Conservation (phyloP, 2,888 invertebrate genomes). For the Philhelius pedissequus region DNA sequence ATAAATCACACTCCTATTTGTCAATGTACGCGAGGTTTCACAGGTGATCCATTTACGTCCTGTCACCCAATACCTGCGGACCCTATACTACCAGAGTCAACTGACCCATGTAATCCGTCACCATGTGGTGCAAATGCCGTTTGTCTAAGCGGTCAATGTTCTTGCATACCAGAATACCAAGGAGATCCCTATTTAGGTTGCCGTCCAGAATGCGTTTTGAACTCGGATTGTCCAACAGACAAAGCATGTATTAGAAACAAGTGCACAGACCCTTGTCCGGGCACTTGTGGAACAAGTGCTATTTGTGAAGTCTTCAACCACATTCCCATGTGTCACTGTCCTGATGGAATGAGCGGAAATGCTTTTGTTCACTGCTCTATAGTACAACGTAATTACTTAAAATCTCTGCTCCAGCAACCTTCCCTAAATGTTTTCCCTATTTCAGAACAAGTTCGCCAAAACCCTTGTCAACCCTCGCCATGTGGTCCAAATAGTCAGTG, state of each 20-base stretch:
- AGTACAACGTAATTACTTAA: constrained; percentile 72
- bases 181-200: constrained; percentile 85
- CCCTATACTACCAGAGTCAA: constrained; percentile 77
- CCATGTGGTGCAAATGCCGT: constrained; percentile 85
- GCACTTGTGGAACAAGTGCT: constrained; percentile 85
- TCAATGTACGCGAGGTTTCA: constrained; percentile 81
- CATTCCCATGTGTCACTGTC: constrained; percentile 86
- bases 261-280: constrained; percentile 85
- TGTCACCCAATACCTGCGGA: constrained; percentile 79
- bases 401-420: too few species aligned
- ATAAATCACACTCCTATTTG: constrained; percentile 86
- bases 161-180: constrained; percentile 83
- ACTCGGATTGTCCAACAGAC: constrained; percentile 83
- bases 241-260: constrained; percentile 85
- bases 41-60: constrained; percentile 85
- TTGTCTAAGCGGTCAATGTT: constrained; percentile 85
- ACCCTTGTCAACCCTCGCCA: constrained; percentile 83
- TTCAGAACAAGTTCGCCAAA: constrained; percentile 74
- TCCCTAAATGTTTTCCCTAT: constrained; percentile 21
- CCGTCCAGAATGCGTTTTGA: constrained; percentile 85
- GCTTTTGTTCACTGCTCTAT: constrained; percentile 83
- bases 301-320: constrained; percentile 87
- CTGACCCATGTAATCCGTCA: constrained; percentile 86
- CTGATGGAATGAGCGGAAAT: constrained; percentile 85
- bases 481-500: constrained; percentile 88